phyloP scores from a whole-genome alignment of 2,113 vertebrate species.

The Oenanthe oenanthe region DNA sequence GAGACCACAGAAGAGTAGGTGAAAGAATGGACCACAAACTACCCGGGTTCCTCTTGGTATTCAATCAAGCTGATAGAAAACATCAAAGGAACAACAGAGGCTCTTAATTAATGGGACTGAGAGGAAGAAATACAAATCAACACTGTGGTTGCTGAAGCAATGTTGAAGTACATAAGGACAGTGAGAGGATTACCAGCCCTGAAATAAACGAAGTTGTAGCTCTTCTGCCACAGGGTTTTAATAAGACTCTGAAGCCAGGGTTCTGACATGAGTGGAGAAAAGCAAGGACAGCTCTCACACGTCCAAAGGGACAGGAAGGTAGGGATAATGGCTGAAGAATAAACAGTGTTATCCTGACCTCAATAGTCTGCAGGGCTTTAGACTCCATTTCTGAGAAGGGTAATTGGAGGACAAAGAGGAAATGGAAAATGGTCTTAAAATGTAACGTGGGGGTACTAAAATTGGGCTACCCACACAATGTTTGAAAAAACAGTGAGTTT shows the following conservation, averaged over 20 bases:
- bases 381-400: background rate
- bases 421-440: background rate
- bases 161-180: background rate
- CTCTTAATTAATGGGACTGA: background rate
- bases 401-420: background rate
- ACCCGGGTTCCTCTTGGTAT: background rate
- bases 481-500: background rate
- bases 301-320: background rate
- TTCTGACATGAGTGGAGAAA: background rate
- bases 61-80: background rate
- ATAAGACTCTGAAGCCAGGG: background rate
- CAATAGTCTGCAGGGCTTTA: background rate
- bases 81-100: background rate
- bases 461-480: background rate
- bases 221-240: background rate
- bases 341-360: background rate
- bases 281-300: background rate
- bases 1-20: background rate
- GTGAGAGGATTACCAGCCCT: background rate
- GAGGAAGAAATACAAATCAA: background rate
- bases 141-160: background rate
- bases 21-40: background rate
- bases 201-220: background rate
- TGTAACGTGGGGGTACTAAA: background rate
- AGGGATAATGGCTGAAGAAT: background rate